Evolutionary conservation across 2,888 invertebrate species (phyloP).

Genomic region (Apamea sordens): DNA sequence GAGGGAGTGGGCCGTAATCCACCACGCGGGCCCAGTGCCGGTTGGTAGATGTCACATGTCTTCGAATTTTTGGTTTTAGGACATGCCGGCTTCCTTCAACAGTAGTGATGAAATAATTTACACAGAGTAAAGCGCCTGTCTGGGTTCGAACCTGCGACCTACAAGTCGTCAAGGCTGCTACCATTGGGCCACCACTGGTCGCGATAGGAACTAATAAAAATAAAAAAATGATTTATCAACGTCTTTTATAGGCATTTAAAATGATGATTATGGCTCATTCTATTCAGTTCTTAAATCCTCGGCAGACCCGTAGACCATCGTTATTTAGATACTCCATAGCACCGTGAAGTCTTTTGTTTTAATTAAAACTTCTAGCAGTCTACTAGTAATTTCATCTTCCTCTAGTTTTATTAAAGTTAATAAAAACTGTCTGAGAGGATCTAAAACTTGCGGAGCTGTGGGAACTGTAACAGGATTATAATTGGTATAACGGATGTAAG

Average conservation of each 20-base stretch:
- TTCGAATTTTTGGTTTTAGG: no score
- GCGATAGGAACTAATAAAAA: background rate
- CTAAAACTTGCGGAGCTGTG: conserved; percentile 23
- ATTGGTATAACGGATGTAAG: conserved; percentile 21
- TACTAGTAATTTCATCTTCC: conserved; percentile 35
- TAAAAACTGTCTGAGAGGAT: conserved; percentile 45
- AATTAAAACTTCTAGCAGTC: conserved; percentile 42
- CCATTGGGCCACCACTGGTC: no score
- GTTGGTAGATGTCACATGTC: no score
- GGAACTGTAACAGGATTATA: conserved; percentile 35
- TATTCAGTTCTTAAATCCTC: background rate
- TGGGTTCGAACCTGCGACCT: no score
- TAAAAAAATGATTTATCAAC: background rate
- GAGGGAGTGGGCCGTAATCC: no score
- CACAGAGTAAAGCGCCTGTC: no score
- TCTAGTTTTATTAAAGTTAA: conserved; percentile 37
- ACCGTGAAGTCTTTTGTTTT: conserved; percentile 34
- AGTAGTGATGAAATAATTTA: no score
- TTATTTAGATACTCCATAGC: conserved; percentile 17
- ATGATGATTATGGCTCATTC: background rate
- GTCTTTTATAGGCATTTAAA: background rate
- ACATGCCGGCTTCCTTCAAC: no score
- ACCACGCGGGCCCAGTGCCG: no score
- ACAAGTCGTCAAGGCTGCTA: no score
- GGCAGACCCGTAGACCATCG: background rate